A percentile compares a stretch with the other conserved stretches of the same genome.
Conservation (phyloP, 2,113 vertebrate genomes). For the Catharus minimus region DNA sequence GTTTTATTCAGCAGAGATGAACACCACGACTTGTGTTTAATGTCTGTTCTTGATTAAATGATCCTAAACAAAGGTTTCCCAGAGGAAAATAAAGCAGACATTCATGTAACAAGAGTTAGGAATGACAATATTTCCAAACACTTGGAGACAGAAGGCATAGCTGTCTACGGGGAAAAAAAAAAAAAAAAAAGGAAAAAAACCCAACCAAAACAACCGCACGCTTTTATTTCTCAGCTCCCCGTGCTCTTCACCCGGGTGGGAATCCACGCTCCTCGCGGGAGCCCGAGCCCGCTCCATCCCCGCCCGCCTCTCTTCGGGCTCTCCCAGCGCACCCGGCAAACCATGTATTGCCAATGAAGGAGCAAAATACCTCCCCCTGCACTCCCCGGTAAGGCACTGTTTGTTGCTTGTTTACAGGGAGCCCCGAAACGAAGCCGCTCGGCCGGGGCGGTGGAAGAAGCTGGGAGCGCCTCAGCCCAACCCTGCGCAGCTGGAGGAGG, state of each 20-base stretch:
- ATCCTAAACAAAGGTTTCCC: conserved; percentile 78
- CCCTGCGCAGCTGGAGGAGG: conserved; percentile 58
- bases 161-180: not conserved
- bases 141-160: conserved; percentile 65
- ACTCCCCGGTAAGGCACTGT: conserved; percentile 54
- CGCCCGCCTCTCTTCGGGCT: not conserved
- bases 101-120: conserved; percentile 72
- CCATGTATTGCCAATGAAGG: conserved; percentile 1
- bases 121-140: conserved; percentile 72
- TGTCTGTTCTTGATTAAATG: conserved; percentile 75
- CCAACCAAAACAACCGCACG: not conserved
- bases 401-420: conserved; percentile 75
- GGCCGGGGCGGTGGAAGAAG: conserved; percentile 8
- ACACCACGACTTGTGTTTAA: conserved; percentile 69
- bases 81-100: conserved; percentile 77
- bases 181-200: not conserved
- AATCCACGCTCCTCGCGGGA: conserved; percentile 1
- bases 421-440: conserved; percentile 37
- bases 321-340: not conserved
- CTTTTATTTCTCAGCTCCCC: conserved; percentile 37
- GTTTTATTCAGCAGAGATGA: conserved; percentile 73
- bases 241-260: conserved; percentile 25
- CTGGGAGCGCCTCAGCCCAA: conserved; percentile 19
- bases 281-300: not conserved
- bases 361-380: conserved; percentile 33